Evolutionary conservation across 92 coral and sea anemone species (phyloP).

Genomic region (Epizoanthus fatuus): DNA sequence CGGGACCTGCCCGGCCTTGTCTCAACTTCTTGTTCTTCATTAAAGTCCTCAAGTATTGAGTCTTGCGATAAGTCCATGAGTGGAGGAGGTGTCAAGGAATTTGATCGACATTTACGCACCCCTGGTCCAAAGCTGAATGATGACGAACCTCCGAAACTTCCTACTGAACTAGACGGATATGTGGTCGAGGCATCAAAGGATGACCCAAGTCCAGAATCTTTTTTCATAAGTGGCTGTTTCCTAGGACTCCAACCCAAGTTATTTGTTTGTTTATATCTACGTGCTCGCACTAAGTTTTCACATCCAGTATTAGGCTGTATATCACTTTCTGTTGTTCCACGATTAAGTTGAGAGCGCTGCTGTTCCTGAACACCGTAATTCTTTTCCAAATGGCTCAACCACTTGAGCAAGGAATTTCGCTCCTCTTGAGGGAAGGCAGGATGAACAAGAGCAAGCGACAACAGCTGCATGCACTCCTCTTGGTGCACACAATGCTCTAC

Average conservation of each 20-base stretch:
- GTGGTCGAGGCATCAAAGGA: slow-evolving; percentile 84
- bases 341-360: slow-evolving; percentile 63
- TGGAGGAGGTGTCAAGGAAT: slow-evolving; percentile 92
- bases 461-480: slow-evolving; percentile 96
- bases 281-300: slow-evolving; percentile 85
- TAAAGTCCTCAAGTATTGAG: slow-evolving; percentile 80
- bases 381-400: slow-evolving; percentile 96
- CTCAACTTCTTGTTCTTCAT: slow-evolving; percentile 78
- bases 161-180: slow-evolving; percentile 54
- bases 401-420: slow-evolving; percentile 79
- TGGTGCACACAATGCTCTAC: slow-evolving; percentile 91
- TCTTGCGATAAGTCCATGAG: slow-evolving; percentile 78
- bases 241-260: slow-evolving; percentile 79
- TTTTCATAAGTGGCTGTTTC: slow-evolving; percentile 91
- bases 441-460: slow-evolving; percentile 98
- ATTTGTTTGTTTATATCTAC: slow-evolving; percentile 76
- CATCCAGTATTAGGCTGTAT: slow-evolving; percentile 89
- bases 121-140: slow-evolving; percentile 57
- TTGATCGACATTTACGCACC: slow-evolving; percentile 78
- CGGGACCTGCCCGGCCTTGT: slow-evolving; percentile 99
- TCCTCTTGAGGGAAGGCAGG: slow-evolving; percentile 98
- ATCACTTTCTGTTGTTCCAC: slow-evolving; percentile 71
- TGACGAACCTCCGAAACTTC: slow-evolving; percentile 56
- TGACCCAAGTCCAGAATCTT: slow-evolving; percentile 95
- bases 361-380: slow-evolving; percentile 84